Conservation (phyloP, 1,140 invertebrate genomes). For the Phymorhynchus buccinoides region DNA sequence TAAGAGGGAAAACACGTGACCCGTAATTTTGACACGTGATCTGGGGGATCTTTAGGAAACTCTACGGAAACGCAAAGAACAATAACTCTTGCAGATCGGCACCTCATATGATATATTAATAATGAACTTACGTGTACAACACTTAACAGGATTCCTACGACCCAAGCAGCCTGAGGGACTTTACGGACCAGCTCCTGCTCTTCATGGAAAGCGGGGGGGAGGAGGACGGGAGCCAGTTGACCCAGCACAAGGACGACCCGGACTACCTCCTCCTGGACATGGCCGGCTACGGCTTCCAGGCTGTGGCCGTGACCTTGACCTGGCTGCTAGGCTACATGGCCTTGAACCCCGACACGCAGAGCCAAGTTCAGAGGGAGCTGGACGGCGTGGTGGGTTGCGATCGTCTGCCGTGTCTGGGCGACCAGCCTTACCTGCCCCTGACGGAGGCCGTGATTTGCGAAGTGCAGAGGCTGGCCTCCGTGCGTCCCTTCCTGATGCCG, state of each 20-base stretch:
- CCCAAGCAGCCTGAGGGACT: slow-evolving; percentile 55
- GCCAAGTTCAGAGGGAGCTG: slow-evolving; percentile 64
- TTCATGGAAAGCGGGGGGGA: slow-evolving; percentile 64
- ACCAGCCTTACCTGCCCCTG: slow-evolving; percentile 66
- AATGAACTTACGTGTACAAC: too few relatives aligned
- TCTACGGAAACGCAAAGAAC: too few relatives aligned
- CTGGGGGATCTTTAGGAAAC: too few relatives aligned
- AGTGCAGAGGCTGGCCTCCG: slow-evolving; percentile 65
- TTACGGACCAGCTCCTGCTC: slow-evolving; percentile 60
- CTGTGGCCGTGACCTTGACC: slow-evolving; percentile 85
- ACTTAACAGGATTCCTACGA: slow-evolving; percentile 59
- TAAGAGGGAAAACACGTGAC: too few relatives aligned
- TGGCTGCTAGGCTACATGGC: slow-evolving; percentile 92
- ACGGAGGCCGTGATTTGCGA: slow-evolving; percentile 69
- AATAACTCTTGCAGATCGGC: too few relatives aligned
- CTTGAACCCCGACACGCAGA: slow-evolving; percentile 81
- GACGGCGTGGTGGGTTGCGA: slow-evolving; percentile 59
- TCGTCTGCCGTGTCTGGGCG: slow-evolving; percentile 53
- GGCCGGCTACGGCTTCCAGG: slow-evolving; percentile 90
- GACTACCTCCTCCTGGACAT: slow-evolving; percentile 78
- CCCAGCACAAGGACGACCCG: slow-evolving; percentile 58
- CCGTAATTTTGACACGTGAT: too few relatives aligned
- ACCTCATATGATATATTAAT: too few relatives aligned
- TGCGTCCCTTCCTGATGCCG: slow-evolving; percentile 63
- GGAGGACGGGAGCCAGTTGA: too few relatives aligned